Evolutionary conservation across 1,140 invertebrate genomes (phyloP), one percentile per base, ranked within the genome.

Genomic region (Drosophila arizonae): DNA sequence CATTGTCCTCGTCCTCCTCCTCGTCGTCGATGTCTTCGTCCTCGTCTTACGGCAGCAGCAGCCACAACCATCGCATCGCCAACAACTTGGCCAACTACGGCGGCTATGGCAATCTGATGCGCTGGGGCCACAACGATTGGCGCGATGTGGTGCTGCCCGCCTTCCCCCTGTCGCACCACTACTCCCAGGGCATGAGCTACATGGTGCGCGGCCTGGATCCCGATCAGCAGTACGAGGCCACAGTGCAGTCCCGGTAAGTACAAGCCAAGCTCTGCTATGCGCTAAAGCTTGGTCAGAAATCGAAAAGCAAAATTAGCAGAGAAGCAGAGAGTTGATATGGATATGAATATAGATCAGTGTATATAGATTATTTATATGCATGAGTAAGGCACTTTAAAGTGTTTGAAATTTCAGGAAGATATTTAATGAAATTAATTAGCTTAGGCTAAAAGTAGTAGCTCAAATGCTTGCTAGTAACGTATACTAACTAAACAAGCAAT

Each of bases 191-290:
- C 60, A 94, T 94, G 93, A 93, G 92, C 73, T 94, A 94, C 79
- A 92, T 94, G 85, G 93, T 94, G 72, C 92, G 93, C 66, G 93
- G 93, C 54, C 92, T 94, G 43, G 93, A 94, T 77, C 92, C 93
- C 4, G 93, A 93, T 55, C 92, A 92, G 65, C 94, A 94, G 63
- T 95, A 95, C 76, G 94, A 95, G 78, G 94, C 94, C 17, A 94
- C 92, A 77, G 94, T 95, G 36, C 93, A 94, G 81, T 94, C 94
- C 33, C 93, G 93, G 91, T 92, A 73, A 84, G 79, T 77, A 50
- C 17, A 3, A 39, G 10, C 24, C 13, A 8, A 67, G 21, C 30
- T 13, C 13, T 56, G 48, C 13, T 11, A 41, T 36, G n/a, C n/a
- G 4, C 11, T 26, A 36, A 0, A 10, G 10, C 6, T 36, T 36